phyloP scores from a whole-genome alignment of 2,888 invertebrate genomes.

The Altica lythri region DNA sequence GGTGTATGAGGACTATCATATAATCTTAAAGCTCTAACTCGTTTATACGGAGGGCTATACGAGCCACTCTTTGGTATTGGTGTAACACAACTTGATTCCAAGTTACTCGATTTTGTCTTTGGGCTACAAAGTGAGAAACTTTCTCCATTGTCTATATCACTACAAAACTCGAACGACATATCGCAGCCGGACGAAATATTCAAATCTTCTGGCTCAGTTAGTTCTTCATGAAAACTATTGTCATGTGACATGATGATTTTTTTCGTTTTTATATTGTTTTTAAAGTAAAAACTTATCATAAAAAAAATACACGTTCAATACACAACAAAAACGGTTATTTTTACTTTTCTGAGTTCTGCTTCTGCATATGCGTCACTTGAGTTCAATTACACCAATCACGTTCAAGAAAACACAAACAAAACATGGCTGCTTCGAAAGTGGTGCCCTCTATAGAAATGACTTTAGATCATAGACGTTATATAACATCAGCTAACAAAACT shows the following conservation, averaged over 20 bases:
- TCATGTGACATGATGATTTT: constrained; percentile 43
- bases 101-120: constrained; percentile 64
- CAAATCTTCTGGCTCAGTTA: constrained; percentile 48
- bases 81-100: constrained; percentile 58
- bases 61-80: constrained; percentile 49
- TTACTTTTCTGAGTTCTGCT: constrained; percentile 42
- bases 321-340: constrained; percentile 43
- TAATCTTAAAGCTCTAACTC: constrained; percentile 66
- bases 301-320: constrained; percentile 29
- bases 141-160: constrained; percentile 57
- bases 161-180: constrained; percentile 68
- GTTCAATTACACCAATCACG: constrained; percentile 48
- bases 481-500: no score
- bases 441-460: no score
- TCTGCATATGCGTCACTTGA: no score
- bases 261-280: no score
- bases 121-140: constrained; percentile 54
- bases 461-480: no score
- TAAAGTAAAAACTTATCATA: no score
- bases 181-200: constrained; percentile 64
- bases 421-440: constrained; percentile 31
- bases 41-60: constrained; percentile 65
- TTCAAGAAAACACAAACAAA: constrained; percentile 21
- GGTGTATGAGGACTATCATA: constrained; percentile 88
- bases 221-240: constrained; percentile 43